Percentiles rank a stretch among this genome's conserved stretches.
Evolutionary conservation across 2,888 invertebrate genomes (phyloP).

Genomic region (Peribatodes rhomboidaria): DNA sequence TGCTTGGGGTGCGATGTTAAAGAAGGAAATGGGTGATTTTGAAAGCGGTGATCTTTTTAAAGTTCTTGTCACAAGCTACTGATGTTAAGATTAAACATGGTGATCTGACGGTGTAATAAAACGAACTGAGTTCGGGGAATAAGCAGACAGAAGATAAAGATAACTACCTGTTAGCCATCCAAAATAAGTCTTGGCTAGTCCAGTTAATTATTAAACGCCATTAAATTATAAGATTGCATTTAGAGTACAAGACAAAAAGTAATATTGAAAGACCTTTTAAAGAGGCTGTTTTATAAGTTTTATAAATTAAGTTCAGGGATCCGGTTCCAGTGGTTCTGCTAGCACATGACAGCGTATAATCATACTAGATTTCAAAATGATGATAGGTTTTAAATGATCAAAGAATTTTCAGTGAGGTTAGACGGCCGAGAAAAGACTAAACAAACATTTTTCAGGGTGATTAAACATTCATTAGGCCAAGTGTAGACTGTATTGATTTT

Average conservation of each 20-base stretch:
- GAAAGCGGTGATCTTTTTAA: conserved; percentile 7
- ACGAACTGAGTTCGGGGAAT: neutral
- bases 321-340: no score
- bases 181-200: no score
- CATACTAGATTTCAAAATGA: neutral
- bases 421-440: neutral
- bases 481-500: neutral
- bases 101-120: neutral
- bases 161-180: neutral
- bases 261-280: no score
- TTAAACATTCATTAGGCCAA: neutral
- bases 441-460: neutral
- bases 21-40: conserved; percentile 17
- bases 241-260: no score
- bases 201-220: no score
- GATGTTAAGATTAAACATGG: neutral
- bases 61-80: neutral
- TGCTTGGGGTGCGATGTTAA: conserved; percentile 33
- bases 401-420: neutral
- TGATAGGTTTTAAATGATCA: neutral
- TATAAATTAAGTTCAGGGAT: no score
- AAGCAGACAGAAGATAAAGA: neutral
- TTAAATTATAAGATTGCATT: no score
- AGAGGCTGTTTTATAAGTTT: no score
- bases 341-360: no score